These are phyloP conservation scores for Prunella strophiata DNA, from an alignment of 2,797 vertebrate species.

Conservation along the genomic window DNA sequence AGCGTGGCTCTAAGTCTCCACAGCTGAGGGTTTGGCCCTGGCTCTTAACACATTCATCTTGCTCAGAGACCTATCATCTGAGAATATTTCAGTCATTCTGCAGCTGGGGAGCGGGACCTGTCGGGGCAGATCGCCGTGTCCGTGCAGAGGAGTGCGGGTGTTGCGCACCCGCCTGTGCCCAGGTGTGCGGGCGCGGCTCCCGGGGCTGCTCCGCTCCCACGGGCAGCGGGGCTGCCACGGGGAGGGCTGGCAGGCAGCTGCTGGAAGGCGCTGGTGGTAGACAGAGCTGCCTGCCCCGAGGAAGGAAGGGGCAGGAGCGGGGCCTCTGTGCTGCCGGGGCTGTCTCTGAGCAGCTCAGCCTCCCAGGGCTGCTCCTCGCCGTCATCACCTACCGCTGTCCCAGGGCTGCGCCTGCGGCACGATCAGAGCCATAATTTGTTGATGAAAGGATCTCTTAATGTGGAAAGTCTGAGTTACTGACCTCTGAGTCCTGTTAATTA, in stretches of 20 bases:
- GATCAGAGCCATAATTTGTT: not conserved
- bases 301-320: not conserved
- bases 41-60: conserved; percentile 28
- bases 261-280: not conserved
- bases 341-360: not conserved
- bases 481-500: conserved; percentile 41
- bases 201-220: not conserved
- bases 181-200: conserved; percentile 28
- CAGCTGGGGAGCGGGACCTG: conserved; percentile 40
- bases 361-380: not conserved
- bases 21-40: conserved; percentile 18
- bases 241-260: not conserved
- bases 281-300: not conserved
- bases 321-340: not conserved
- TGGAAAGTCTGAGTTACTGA: not conserved
- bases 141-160: not conserved
- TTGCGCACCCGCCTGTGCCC: not conserved
- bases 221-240: not conserved
- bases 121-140: conserved; percentile 34
- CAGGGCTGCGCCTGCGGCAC: not conserved
- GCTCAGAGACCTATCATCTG: conserved; percentile 28
- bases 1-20: not conserved
- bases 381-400: not conserved
- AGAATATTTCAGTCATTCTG: conserved; percentile 30
- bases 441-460: conserved; percentile 33